These are phyloP conservation scores for Barnardius zonarius DNA, from an alignment of 2,113 vertebrate species.

Conservation along the genomic window DNA sequence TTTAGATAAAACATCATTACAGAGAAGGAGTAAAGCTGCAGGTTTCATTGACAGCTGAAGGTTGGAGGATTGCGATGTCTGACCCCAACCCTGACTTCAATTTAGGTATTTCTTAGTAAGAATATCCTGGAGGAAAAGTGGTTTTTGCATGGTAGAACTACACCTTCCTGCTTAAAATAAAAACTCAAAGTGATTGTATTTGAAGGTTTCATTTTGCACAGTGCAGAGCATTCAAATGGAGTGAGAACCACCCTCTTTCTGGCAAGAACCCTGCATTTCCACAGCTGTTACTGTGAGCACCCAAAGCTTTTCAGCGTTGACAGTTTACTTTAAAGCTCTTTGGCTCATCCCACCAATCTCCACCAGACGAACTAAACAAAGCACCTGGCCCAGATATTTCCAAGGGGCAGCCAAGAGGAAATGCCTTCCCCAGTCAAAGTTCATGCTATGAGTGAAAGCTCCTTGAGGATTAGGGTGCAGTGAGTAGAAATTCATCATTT, in stretches of 20 bases:
- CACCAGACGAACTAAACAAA: neutral
- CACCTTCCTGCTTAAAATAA: neutral
- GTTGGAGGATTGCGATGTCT: neutral
- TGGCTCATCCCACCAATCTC: neutral
- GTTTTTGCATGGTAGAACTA: neutral
- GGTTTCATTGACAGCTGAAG: neutral
- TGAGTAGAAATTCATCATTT: neutral
- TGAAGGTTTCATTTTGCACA: neutral
- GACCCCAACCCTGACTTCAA: neutral
- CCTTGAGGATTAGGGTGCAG: neutral
- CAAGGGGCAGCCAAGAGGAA: neutral
- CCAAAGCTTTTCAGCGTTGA: neutral
- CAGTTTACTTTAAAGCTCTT: neutral
- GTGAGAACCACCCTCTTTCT: neutral
- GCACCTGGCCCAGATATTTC: neutral
- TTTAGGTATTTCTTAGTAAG: neutral
- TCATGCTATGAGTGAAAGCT: neutral
- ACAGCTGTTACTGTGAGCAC: neutral
- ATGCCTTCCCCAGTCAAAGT: neutral
- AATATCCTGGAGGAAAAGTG: neutral
- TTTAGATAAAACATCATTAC: neutral
- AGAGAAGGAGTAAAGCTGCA: fast-evolving
- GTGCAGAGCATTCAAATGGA: neutral
- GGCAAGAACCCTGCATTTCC: neutral
- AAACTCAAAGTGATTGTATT: neutral